Percentiles rank a stretch among this genome's conserved stretches.
These are phyloP conservation scores for Rousettus leschenaultii DNA, from an alignment of 2,113 vertebrate species.

Conservation along the genomic window DNA sequence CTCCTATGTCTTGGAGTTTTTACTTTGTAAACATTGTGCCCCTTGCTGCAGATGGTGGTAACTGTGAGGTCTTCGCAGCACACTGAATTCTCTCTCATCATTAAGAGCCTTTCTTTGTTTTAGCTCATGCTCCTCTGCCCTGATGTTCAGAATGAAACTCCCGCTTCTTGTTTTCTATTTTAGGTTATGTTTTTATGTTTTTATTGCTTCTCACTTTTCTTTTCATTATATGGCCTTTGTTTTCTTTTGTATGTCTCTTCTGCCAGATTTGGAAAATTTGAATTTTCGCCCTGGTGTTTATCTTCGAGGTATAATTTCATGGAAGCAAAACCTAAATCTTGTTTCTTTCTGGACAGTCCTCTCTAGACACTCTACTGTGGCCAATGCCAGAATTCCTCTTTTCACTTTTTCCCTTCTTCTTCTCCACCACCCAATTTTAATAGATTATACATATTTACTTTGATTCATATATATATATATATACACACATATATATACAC, in stretches of 20 bases:
- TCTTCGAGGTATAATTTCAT: not conserved
- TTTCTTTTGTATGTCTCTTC: not conserved
- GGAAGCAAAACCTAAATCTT: not conserved
- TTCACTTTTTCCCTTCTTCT: not conserved
- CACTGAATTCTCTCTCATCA: not conserved
- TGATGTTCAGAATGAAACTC: not conserved
- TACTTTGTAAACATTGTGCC: not conserved
- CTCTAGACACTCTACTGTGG: not conserved
- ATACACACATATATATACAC: too few species aligned
- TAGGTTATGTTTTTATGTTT: not conserved
- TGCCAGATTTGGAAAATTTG: not conserved
- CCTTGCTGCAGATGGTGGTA: not conserved
- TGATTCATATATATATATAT: not conserved
- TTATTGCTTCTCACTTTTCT: not conserved
- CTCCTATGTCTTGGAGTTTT: not conserved
- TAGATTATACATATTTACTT: not conserved
- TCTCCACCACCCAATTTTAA: not conserved
- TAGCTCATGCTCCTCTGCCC: not conserved
- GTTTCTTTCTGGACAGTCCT: not conserved
- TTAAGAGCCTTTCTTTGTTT: not conserved
- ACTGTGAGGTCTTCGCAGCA: not conserved
- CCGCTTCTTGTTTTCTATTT: not conserved
- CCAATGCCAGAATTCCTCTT: not conserved
- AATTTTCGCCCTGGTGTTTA: not conserved
- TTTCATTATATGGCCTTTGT: not conserved